A percentile compares a stretch with the other conserved stretches of the same genome.
These are phyloP conservation scores for Ophion ellenae DNA, from an alignment of 2,888 invertebrate genomes.

Conservation along the genomic window DNA sequence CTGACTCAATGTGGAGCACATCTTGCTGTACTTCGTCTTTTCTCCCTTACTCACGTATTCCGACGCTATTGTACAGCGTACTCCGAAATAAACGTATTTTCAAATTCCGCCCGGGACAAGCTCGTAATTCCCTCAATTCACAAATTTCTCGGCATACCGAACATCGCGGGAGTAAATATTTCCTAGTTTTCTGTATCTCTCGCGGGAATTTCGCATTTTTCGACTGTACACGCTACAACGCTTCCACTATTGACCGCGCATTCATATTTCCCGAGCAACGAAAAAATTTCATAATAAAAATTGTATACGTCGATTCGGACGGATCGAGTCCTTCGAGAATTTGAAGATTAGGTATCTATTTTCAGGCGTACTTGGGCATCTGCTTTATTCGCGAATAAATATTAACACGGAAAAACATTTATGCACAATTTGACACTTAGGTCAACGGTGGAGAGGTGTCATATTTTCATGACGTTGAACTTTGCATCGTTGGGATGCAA, in stretches of 20 bases:
- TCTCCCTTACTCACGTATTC: slow-evolving; percentile 5
- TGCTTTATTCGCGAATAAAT: neutral
- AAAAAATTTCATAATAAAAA: slow-evolving; percentile 43
- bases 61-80: slow-evolving; percentile 16
- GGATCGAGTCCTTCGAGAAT: slow-evolving; percentile 9
- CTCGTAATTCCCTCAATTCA: slow-evolving; percentile 58
- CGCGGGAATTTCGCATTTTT: slow-evolving; percentile 1
- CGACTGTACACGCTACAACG: neutral
- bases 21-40: slow-evolving; percentile 9
- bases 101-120: slow-evolving; percentile 39
- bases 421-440: no score
- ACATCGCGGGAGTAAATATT: slow-evolving; percentile 54
- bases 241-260: neutral
- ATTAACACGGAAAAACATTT: no score
- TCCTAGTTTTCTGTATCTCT: slow-evolving; percentile 43
- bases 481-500: no score
- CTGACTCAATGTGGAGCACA: neutral
- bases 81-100: slow-evolving; percentile 36
- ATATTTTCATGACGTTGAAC: no score
- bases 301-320: neutral
- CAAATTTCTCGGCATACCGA: slow-evolving; percentile 61
- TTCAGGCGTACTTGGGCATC: neutral
- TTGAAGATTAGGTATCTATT: neutral
- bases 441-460: no score
- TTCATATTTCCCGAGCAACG: neutral